These are phyloP conservation scores for Euthynnus affinis DNA, from an alignment of 2,797 vertebrate species.

Conservation along the genomic window DNA sequence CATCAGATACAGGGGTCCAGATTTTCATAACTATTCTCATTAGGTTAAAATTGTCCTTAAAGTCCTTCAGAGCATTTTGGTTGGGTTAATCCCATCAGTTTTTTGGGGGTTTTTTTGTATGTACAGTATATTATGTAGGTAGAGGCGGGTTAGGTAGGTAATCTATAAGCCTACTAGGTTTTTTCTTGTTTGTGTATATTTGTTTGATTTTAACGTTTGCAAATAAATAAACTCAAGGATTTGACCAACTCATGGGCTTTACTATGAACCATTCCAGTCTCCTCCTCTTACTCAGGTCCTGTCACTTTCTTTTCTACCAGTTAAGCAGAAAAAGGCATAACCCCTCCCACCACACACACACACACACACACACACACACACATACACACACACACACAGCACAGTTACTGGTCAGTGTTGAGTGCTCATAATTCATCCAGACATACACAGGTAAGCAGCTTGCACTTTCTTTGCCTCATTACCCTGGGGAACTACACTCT, in stretches of 20 bases:
- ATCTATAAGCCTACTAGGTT: too few relatives aligned
- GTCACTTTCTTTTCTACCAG: conserved; percentile 15
- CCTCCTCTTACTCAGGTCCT: not conserved
- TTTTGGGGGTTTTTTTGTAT: too few relatives aligned
- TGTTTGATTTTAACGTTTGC: too few relatives aligned
- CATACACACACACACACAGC: conserved; percentile 25
- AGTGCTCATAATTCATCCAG: conserved; percentile 60
- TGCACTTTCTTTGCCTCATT: conserved; percentile 64
- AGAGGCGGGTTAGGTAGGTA: too few relatives aligned
- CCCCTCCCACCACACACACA: not conserved
- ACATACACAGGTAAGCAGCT: conserved; percentile 69
- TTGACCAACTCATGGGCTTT: not conserved
- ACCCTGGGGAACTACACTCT: conserved; percentile 11
- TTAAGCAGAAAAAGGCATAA: conserved; percentile 3
- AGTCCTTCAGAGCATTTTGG: too few relatives aligned
- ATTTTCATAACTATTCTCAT: too few relatives aligned
- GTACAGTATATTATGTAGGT: too few relatives aligned
- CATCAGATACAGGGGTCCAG: too few relatives aligned
- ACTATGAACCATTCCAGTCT: conserved; percentile 1
- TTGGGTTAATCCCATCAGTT: too few relatives aligned
- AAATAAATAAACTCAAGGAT: too few relatives aligned
- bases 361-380: conserved; percentile 26
- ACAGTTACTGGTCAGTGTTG: conserved; percentile 34
- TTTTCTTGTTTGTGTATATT: too few relatives aligned
- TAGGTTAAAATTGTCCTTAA: too few relatives aligned